Base-by-base conservation (phyloP, 30 jellyfish, hydroid and myxozoan species). In the Turritopsis rubra region DNA sequence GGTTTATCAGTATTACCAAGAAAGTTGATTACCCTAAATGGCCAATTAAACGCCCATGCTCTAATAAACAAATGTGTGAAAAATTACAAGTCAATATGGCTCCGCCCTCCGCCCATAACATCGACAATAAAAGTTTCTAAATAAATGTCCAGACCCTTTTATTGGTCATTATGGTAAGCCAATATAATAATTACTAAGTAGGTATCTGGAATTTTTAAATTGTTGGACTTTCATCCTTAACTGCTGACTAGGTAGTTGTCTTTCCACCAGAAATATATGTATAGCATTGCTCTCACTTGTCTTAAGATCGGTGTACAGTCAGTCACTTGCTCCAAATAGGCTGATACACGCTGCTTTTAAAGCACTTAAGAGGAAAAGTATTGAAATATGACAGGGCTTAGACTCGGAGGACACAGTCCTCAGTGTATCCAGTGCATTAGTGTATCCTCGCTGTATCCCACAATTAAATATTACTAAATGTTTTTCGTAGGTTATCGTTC, bases 401-500 rank as follows among this genome's bases (percentile, higher is more conserved):
- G 60, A 41, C 60, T 41, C 60, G 60, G 13, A n/a, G n/a, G n/a
- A 41, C 60, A 41, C 60, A 13, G 60, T 5, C 13, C 60, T 5
- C 60, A 41, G 60, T 13, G 60, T n/a, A n/a, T n/a, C n/a, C n/a
- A n/a, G n/a, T n/a, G n/a, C n/a, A n/a, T n/a, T n/a, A n/a, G n/a
- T n/a, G n/a, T n/a, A n/a, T n/a, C n/a, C n/a, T n/a, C n/a, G n/a
- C n/a, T n/a, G n/a, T n/a, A n/a, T n/a, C n/a, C n/a, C n/a, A n/a
- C n/a, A n/a, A n/a, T n/a, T n/a, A n/a, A n/a, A n/a, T n/a, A n/a
- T n/a, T n/a, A 3, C 9, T 3, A 3, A 41, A 68, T 79, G 16
- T 29, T 66, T 28, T 60, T 65, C 75, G n/a, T 65, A 94, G 99
- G 99, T 94, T 9, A 94, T 94, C 28, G 99, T 94, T 20, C 97